Base-by-base conservation (phyloP, 2,113 vertebrate species). In the Leptodactylus fuscus region DNA sequence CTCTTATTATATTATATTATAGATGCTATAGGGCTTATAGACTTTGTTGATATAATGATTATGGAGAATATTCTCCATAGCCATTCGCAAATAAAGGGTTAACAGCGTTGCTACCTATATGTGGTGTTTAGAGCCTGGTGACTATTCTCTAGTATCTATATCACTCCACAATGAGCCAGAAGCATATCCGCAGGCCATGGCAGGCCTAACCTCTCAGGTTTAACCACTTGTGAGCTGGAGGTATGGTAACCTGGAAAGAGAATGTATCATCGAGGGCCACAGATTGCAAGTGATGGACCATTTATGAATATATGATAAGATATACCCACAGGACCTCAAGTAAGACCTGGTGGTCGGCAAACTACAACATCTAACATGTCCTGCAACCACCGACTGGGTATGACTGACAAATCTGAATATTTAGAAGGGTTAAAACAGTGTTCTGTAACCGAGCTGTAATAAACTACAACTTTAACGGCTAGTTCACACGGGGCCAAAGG, bases 151-250 rank as follows among this genome's bases (percentile, higher is more conserved):
- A 58, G 62, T 36, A 80, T 44, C 60, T 34, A 80, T 44, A 65
- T 81, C 53, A 81, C 46, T 41, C 27, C n/a, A 46, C 49, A 9
- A 38, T 71, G 58, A 48, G 62, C 38, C 27, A 7, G 32, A 32
- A 65, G 51, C 2, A 38, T 79, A 29, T 18, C 22, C 38, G 55
- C 77, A 81, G 55, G 78, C 78, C 10, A 32, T 62, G 65, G 41
- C 58, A 48, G 36, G 22, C 58, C 55, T 20, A 48, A 46, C 53
- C 36, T 81, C 78, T 81, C 38, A 62, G 29, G 78, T 65, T 46
- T 67, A 81, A 81, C 76, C 76, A 1, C 53, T 60, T 24, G n/a
- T 46, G 44, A 29, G 38, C 41, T 27, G 12, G 41, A 74, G 70
- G 11, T 44, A 41, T 41, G 76, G 48, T 38, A 36, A 79, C 51